Evolutionary conservation across 1,140 invertebrate genomes (phyloP).

Genomic region (Hyles vespertilio): DNA sequence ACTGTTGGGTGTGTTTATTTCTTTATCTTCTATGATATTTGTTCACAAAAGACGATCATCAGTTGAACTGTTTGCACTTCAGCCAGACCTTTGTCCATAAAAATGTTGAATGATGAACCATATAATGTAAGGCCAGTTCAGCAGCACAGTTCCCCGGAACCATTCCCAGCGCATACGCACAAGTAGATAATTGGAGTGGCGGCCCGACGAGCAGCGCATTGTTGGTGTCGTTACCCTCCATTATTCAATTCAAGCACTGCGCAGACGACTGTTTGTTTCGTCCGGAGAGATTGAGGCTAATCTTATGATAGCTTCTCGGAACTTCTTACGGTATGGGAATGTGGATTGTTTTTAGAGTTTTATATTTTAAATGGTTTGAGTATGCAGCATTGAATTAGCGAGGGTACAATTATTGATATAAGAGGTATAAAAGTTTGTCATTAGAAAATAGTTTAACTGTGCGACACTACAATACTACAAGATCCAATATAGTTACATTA

Average conservation of each 20-base stretch:
- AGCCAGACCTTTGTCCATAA: too few species aligned
- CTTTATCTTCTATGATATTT: too few species aligned
- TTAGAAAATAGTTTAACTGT: too few species aligned
- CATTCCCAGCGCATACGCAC: constrained; percentile 52
- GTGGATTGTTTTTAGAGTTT: background rate
- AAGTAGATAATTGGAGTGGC: constrained; percentile 56
- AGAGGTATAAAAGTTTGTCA: too few species aligned
- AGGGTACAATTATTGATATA: too few species aligned
- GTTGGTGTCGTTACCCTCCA: constrained; percentile 65
- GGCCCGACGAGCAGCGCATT: constrained; percentile 36
- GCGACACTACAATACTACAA: too few species aligned
- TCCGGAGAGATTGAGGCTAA: constrained; percentile 52
- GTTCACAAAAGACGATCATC: too few species aligned
- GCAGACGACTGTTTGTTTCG: constrained; percentile 53
- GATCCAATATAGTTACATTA: too few species aligned
- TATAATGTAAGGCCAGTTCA: constrained; percentile 32
- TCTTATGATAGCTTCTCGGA: constrained; percentile 31
- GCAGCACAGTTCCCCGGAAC: constrained; percentile 7
- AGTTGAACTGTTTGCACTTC: too few species aligned
- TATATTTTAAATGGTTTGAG: background rate
- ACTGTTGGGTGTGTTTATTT: too few species aligned
- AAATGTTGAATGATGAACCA: too few species aligned
- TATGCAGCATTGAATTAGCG: too few species aligned
- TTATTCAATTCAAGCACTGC: constrained; percentile 66
- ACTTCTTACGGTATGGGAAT: constrained; percentile 11